Percentiles rank a stretch among this genome's conserved stretches.
Evolutionary conservation across 2,888 invertebrate species (phyloP).

Genomic region (Nezara viridula): DNA sequence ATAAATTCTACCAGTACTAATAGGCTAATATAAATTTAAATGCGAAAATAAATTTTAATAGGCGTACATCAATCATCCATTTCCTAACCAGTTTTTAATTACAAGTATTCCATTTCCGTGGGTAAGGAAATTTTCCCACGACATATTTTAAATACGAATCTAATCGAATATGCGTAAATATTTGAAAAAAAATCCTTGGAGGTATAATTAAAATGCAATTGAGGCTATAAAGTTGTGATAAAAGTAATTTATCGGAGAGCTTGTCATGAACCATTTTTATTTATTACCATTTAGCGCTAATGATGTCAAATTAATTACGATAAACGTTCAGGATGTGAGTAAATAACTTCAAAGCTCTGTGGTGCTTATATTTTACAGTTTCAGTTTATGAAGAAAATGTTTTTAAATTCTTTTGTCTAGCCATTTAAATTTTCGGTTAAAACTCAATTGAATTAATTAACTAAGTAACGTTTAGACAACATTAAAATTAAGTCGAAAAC

Average conservation of each 20-base stretch:
- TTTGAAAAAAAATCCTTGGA: neutral
- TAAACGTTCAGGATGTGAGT: neutral
- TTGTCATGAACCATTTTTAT: neutral
- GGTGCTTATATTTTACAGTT: neutral
- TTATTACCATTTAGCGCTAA: neutral
- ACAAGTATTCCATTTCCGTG: constrained; percentile 1
- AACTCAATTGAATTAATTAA: too few relatives aligned
- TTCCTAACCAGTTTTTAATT: constrained; percentile 10
- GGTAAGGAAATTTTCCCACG: neutral
- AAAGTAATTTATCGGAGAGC: neutral
- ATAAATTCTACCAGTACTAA: neutral
- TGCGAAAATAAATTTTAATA: constrained; percentile 3
- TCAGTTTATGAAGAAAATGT: neutral
- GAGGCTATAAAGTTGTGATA: neutral
- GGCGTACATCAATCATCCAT: neutral
- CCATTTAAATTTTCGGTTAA: too few relatives aligned
- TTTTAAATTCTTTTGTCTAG: too few relatives aligned
- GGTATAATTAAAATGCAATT: constrained; percentile 4
- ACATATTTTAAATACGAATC: neutral
- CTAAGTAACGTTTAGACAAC: too few relatives aligned
- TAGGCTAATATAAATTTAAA: neutral
- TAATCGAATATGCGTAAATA: constrained; percentile 12
- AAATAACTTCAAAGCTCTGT: neutral
- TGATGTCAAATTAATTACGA: constrained; percentile 4
- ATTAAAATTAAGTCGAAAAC: too few relatives aligned